Base-by-base conservation (phyloP, 2,888 invertebrate genomes). In the Ichneumoninae sp. region DNA sequence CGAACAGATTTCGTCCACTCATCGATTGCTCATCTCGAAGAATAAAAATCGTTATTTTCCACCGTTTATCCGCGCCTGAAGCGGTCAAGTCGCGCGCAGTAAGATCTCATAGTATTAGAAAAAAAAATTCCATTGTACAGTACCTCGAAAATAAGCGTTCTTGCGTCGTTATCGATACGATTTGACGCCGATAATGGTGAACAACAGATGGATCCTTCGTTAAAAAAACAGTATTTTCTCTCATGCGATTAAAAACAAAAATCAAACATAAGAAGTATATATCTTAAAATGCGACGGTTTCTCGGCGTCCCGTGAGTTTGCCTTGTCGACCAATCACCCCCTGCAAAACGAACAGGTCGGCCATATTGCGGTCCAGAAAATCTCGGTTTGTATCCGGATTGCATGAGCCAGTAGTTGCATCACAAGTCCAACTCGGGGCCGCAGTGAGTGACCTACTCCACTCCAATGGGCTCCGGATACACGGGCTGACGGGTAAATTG, bases 321-420 rank as follows among this genome's bases (percentile, higher is more conserved):
- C 71, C 36, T 73, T 30, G 44, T 63, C 75, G 65, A 83, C 70
- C 75, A 80, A 83, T 78, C 78, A 83, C 57, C 75, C 80, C 75
- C 75, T 76, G 66, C 76, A 71, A 80, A 80, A 83, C 75, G 75
- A 60, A 22, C 74, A 79, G 70, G 75, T 79, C 83, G 83, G 83
- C 83, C 81, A 83, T 81, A 81, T 83, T 83, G 81, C 76, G 76
- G 80, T 76, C 79, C 70, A 83, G 79, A 80, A 80, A 83, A 83
- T 80, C 79, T 76, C 83, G 19, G 65, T 70, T 80, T 74, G 70
- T 57, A 83, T 83, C 75, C 71, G 80, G 83, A 76, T 26, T 26
- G 19, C 75, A 80, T 65, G 57, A 66, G 7, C 10, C 4, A 13
- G 19, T 19, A 8, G 65, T 10, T 36, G 47, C 22, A 50, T 81